Evolutionary conservation across 2,888 invertebrate species (phyloP), one percentile per base, ranked within the genome.

Genomic region (Scaeva pyrastri): DNA sequence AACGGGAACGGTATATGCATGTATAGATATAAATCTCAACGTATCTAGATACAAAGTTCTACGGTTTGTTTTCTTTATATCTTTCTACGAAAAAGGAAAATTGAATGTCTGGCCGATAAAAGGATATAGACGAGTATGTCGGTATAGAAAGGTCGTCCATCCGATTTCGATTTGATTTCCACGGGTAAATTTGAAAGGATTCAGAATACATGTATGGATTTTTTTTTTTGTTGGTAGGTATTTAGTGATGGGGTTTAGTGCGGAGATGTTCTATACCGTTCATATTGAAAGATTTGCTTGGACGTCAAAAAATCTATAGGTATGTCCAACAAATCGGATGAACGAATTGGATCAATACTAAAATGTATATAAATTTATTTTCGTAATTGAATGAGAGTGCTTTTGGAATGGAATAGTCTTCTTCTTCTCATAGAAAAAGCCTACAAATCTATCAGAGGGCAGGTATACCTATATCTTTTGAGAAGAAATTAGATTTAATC

Each of bases 171-270:
- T 70, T 19, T 78, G 66, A 64, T 52, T 66, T 79, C 43, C 36
- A 84, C 75, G 84, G 45, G 14, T 21, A 66, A 43, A 75, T 79
- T 79, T 75, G 64, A 84, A 84, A 79, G 84, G 84, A 84, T 84
- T 66, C 56, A 21, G 16, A 8, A 48, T 21, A n/a, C 36, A 55
- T 72, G 55, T 41, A 39, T 45, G 21, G 36, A 31, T 48, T 66
- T 31, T 8, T 16, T 14, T 1, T 7, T 8, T 10, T 14, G 2
- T 31, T 16, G 6, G 3, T 8, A n/a, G 23, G 41, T 12, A 10
- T 31, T 55, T 48, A 12, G 14, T 1, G 16, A 48, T 64, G n/a
- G 23, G n/a, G 16, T 14, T 16, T n/a, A 10, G 41, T 31, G 12
- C 31, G 26, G 12, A 0, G 23, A n/a, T 21, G 41, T 55, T n/a